phyloP scores from a whole-genome alignment of 1,140 invertebrate genomes.

The Galendromus occidentalis region DNA sequence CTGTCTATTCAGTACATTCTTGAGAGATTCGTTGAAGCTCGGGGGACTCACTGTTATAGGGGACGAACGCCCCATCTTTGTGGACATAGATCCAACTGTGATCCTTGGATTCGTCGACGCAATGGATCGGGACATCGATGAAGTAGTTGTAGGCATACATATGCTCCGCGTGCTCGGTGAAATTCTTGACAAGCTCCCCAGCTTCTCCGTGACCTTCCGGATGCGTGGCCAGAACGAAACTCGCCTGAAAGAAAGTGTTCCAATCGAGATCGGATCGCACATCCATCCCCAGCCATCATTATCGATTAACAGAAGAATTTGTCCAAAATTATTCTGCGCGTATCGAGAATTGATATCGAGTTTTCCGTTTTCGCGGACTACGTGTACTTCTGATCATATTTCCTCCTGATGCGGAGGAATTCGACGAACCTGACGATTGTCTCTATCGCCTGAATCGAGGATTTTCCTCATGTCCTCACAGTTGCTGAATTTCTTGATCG shows the following conservation, averaged over 20 bases:
- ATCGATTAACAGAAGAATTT: no score
- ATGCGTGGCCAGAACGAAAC: neutral
- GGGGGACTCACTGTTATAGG: constrained; percentile 43
- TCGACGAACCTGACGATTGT: no score
- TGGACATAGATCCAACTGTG: constrained; percentile 55
- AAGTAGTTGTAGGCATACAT: constrained; percentile 1
- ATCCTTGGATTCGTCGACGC: constrained; percentile 27
- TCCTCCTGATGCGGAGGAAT: no score
- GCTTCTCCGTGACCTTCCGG: neutral
- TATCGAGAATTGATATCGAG: no score
- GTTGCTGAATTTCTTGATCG: constrained; percentile 12
- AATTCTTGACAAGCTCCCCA: constrained; percentile 1
- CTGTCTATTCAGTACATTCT: neutral
- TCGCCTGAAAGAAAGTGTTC: neutral
- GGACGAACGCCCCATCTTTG: constrained; percentile 49
- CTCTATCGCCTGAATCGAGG: neutral
- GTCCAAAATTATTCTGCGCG: no score
- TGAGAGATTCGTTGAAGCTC: neutral
- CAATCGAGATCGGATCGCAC: no score
- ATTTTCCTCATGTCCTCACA: neutral
- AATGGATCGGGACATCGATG: neutral
- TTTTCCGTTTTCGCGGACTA: no score
- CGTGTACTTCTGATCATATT: no score
- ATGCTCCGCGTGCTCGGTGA: neutral
- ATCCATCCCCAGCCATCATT: no score